These are phyloP conservation scores for Philopedon plagiatum DNA, from an alignment of 2,888 invertebrate genomes.

Conservation along the genomic window DNA sequence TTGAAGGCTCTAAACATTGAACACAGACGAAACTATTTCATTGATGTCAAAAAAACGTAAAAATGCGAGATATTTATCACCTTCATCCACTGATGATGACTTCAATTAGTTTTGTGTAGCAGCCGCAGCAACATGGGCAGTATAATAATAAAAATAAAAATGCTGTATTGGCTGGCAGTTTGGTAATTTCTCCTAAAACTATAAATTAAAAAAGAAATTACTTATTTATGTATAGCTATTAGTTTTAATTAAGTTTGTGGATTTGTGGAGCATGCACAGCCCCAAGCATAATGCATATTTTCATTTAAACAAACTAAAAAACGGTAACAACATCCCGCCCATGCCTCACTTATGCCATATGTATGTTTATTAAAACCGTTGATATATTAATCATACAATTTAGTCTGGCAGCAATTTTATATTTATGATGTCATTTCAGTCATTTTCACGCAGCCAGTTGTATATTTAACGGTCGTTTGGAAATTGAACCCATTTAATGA, in stretches of 20 bases:
- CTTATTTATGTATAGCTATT: no score
- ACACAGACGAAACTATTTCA: no score
- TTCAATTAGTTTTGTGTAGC: no score
- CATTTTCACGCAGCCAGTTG: constrained; percentile 19
- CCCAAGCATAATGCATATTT: neutral
- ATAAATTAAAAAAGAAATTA: no score
- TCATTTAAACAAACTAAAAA: neutral
- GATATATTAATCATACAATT: constrained; percentile 26
- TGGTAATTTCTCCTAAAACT: no score
- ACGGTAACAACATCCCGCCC: constrained; percentile 13
- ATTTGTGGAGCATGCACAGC: constrained; percentile 2
- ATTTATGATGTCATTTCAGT: constrained; percentile 38
- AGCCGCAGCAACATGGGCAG: no score
- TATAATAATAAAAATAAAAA: no score
- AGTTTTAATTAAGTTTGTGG: neutral
- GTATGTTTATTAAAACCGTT: constrained; percentile 39
- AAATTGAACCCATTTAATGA: constrained; percentile 15
- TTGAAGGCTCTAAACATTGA: no score
- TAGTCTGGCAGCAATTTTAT: constrained; percentile 32
- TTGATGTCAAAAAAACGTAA: no score
- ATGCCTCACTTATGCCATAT: constrained; percentile 17
- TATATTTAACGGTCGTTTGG: constrained; percentile 16
- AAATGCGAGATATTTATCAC: no score
- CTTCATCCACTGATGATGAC: no score
- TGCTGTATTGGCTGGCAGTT: no score